Evolutionary conservation across 2,797 vertebrate genomes (phyloP).

Genomic region (Bucorvus abyssinicus): DNA sequence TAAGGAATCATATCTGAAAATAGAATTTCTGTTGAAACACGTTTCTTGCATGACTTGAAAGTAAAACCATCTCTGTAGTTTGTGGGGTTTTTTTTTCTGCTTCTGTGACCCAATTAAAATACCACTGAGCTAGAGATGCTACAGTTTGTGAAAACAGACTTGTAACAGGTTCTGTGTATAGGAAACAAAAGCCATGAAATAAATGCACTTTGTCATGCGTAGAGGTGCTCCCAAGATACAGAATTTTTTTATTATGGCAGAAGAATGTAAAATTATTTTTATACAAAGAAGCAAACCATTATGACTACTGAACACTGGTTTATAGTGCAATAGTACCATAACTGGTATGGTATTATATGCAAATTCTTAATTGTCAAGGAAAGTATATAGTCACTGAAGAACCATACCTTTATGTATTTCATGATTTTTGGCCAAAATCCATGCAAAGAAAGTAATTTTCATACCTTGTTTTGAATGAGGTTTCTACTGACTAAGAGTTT

Average conservation of each 20-base stretch:
- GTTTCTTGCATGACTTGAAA: background rate
- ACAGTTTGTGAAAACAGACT: background rate
- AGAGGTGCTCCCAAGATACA: background rate
- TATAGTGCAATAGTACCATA: background rate
- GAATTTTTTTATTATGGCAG: background rate
- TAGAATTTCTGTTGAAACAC: background rate
- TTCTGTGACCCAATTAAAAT: conserved; percentile 42
- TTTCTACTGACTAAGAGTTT: background rate
- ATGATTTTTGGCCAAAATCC: background rate
- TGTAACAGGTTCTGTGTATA: background rate
- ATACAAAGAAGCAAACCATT: background rate
- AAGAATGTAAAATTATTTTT: background rate
- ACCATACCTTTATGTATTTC: background rate
- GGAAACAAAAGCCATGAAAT: no score
- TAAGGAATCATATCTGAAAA: background rate
- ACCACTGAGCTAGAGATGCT: background rate
- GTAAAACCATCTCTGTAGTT: background rate
- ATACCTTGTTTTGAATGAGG: background rate
- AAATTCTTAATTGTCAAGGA: background rate
- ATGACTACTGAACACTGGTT: background rate
- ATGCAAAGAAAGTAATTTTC: background rate
- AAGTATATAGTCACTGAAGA: background rate
- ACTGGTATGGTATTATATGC: background rate
- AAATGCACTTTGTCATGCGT: no score
- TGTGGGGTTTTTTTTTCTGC: background rate